Percentiles rank a stretch among this genome's conserved stretches.
Evolutionary conservation across 1,140 invertebrate species (phyloP).

Genomic region (Macrosteles quadrilineatus): DNA sequence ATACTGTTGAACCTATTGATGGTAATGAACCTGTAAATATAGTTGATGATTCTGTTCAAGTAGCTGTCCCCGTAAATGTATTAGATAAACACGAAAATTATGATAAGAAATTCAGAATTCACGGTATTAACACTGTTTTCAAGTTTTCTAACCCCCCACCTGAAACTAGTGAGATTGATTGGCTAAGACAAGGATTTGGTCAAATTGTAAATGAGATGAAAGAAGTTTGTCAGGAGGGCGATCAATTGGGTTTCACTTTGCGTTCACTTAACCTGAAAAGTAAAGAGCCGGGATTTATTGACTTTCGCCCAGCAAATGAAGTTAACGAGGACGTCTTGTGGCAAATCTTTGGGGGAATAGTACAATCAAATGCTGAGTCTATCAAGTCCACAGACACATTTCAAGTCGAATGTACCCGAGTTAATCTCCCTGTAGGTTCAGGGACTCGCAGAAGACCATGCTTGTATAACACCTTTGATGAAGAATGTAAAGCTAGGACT

Average conservation of each 20-base stretch:
- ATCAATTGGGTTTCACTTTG: constrained; percentile 16
- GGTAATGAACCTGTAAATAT: too few species aligned
- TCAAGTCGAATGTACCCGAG: constrained; percentile 1
- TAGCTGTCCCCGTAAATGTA: not conserved
- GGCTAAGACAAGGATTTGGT: not conserved
- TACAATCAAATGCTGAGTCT: constrained; percentile 16
- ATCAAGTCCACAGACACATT: not conserved
- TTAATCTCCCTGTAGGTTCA: not conserved
- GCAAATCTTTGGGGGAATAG: not conserved
- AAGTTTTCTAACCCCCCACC: too few species aligned
- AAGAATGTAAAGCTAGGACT: not conserved
- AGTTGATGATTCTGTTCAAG: too few species aligned
- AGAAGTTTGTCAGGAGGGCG: not conserved
- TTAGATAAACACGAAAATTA: not conserved
- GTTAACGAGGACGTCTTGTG: not conserved
- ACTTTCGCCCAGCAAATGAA: not conserved
- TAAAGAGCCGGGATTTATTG: not conserved
- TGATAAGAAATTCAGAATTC: not conserved
- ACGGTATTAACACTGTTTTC: too few species aligned
- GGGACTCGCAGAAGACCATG: not conserved
- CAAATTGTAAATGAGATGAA: not conserved
- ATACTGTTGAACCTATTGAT: too few species aligned
- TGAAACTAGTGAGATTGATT: not conserved
- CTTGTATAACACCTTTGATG: constrained; percentile 12
- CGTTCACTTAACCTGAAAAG: not conserved